Evolutionary conservation across 2,113 vertebrate species (phyloP).

Genomic region (Cettia cetti): DNA sequence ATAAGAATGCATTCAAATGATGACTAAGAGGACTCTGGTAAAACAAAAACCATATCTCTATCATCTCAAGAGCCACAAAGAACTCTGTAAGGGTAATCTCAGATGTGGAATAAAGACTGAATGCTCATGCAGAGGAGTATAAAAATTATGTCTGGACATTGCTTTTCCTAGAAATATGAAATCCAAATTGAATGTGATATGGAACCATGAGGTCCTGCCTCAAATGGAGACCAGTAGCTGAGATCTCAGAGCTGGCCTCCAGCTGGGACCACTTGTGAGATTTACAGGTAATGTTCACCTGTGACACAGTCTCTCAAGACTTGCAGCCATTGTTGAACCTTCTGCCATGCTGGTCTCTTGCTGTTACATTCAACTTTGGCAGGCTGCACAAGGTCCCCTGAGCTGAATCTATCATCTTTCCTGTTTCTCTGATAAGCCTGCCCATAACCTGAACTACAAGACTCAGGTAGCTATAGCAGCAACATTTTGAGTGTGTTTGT

Average conservation of each 20-base stretch:
- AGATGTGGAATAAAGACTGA: not conserved
- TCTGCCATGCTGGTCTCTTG: not conserved
- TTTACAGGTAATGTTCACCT: not conserved
- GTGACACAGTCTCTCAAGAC: not conserved
- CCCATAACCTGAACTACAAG: slow-evolving; percentile 38
- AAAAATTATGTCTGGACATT: not conserved
- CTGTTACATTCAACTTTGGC: not conserved
- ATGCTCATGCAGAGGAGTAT: not conserved
- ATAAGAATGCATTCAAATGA: not conserved
- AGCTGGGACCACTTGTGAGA: not conserved
- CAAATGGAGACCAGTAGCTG: not conserved
- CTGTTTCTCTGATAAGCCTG: slow-evolving; percentile 61
- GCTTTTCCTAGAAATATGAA: not conserved
- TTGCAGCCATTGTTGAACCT: not conserved
- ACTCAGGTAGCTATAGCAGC: slow-evolving; percentile 64
- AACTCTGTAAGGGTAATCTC: not conserved
- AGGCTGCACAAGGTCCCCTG: slow-evolving; percentile 77
- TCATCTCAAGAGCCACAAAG: not conserved
- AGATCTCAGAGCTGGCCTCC: not conserved
- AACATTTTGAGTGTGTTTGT: slow-evolving; percentile 54
- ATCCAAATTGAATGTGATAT: not conserved
- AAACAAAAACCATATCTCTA: not conserved
- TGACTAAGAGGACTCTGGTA: not conserved
- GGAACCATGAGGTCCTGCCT: not conserved
- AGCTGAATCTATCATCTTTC: slow-evolving; percentile 44